Base-by-base conservation (phyloP, 2,797 vertebrate genomes). In the Chloroceryle inda region DNA sequence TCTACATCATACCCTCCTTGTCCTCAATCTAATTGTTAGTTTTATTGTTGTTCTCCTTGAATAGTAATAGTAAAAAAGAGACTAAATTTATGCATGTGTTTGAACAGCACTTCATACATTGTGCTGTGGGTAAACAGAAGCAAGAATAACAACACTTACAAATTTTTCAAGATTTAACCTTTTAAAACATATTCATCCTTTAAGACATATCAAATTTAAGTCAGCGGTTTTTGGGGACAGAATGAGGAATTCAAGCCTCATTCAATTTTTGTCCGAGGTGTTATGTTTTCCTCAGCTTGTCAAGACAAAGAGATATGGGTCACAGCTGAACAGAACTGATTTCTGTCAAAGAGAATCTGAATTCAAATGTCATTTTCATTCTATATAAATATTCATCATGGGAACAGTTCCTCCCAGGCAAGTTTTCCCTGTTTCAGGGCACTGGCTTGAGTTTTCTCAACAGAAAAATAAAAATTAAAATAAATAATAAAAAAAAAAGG, bases 341-440 rank as follows among this genome's bases (percentile, higher is more conserved):
- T 85, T 82, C 80, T 89, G 49, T 62, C 66, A 88, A 62, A 77
- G 69, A 93, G 91, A 92, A 93, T 78, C 69, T 91, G 75, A 89
- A 97, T 87, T 94, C 85, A 96, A 94, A 95, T 93, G 93, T 88
- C 81, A 79, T 62, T 93, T 42, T 83, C 92, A 92, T 81, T 85
- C 50, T 31, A 3, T 69, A 90, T 92, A 90, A 95, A 95, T 95
- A 96, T 94, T 96, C 83, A 96, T 35, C 55, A 62, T 74, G 29
- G 76, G 27, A 73, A 47, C 68, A 35, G 37, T 76, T 93, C 83
- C 80, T 96, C 20, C 22, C 49, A 74, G 93, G 66, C 66, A 95
- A 62, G 31, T 37, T 88, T 88, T 40, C 27, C 72, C 73, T 85
- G 31, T 55, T 93, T 87, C 71, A 68, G 44, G 27, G 47, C 23